phyloP scores from a whole-genome alignment of 2,797 vertebrate species.

The Heterohyrax brucei region DNA sequence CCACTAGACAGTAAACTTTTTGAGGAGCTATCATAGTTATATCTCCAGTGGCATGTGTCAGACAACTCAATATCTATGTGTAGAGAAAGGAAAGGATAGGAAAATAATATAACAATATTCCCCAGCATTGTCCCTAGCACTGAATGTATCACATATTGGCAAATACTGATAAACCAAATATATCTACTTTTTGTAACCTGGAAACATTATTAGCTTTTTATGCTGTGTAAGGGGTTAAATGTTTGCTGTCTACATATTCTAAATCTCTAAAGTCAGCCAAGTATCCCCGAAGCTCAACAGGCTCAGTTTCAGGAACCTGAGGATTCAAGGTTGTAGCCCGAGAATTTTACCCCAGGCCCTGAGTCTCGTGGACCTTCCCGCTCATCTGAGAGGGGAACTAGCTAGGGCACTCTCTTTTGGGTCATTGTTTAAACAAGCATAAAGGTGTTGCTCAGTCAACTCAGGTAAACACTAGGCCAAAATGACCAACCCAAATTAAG shows the following conservation, averaged over 20 bases:
- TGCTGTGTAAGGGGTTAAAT: not conserved
- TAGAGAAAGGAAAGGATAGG: not conserved
- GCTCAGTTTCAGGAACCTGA: slow-evolving; percentile 27
- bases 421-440: not conserved
- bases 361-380: no score
- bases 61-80: not conserved
- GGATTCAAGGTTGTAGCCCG: not conserved
- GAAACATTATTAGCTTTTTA: not conserved
- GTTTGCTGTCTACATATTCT: not conserved
- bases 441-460: not conserved
- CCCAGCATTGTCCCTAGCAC: not conserved
- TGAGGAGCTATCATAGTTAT: not conserved
- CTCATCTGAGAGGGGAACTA: not conserved
- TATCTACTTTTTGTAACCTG: not conserved
- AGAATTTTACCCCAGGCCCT: not conserved
- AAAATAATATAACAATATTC: not conserved
- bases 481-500: not conserved
- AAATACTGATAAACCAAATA: not conserved
- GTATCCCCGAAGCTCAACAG: not conserved
- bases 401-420: not conserved
- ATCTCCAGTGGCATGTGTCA: not conserved
- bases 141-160: not conserved
- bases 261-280: not conserved
- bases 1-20: not conserved
- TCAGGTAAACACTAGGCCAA: not conserved